Evolutionary conservation across 2,113 vertebrate genomes (phyloP), one percentile per base, ranked within the genome.

Genomic region (Mixornis gularis): DNA sequence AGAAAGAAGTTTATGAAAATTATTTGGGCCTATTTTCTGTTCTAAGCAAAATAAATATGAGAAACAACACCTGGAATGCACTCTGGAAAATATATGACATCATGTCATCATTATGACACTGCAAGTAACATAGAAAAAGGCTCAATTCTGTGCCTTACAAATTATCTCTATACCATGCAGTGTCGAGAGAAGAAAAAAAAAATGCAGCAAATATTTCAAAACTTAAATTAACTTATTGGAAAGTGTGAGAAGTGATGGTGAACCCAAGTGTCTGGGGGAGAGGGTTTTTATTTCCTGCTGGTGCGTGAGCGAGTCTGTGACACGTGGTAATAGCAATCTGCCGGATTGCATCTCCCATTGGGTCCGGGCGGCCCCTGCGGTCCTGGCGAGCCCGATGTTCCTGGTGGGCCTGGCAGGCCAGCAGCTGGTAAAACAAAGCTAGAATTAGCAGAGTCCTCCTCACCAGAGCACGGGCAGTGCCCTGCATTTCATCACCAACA

Each of bases 341-440:
- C 95, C 1, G 98, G 98, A 94, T 98, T 97, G 87, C 99, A 99
- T 32, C 96, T 98, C 94, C 99, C 99, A 6, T 91, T 91, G 46
- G 97, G 93, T 91, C 99, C 99, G 1, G 98, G 98, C 22, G 98
- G 97, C 10, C 99, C 99, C 25, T 97, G 97, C 1, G 97, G 92
- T 66, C 98, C 98, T 2, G 97, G 90, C 40, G 95, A 96, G 53
- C 99, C 98, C 21, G 97, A 96, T 0, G 89, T 51, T 62, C 98
- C 98, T 3, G 97, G 96, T 13, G 96, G 93, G 32, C 99, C 97
- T 38, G 97, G 96, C 84, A 92, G 91, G 82, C 97, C 96, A n/a
- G 95, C 44, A 87, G 98, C 98, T 95, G 97, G 96, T 36, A 87
- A 97, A 92, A 98, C 96, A 98, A 95, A 93, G 89, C 27, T 10